Conservation (phyloP, 2,888 invertebrate genomes). For the Sinopyrophorus schimmeli region DNA sequence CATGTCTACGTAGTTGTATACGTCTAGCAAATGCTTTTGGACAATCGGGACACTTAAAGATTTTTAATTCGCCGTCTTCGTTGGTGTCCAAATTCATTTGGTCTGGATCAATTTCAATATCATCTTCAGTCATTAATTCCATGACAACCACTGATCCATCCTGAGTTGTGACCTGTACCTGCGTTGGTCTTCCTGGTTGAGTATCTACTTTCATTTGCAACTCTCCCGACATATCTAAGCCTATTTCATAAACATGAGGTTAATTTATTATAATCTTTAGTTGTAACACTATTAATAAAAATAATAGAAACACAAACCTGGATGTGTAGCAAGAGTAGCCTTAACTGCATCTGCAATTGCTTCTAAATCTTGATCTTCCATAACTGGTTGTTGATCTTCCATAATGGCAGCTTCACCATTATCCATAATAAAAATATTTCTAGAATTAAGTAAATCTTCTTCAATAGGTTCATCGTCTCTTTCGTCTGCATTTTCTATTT, state of each 20-base stretch:
- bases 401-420: conserved; percentile 25
- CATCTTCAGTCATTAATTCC: conserved; percentile 54
- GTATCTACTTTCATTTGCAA: conserved; percentile 52
- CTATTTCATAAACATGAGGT: no score
- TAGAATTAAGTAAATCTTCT: conserved; percentile 1
- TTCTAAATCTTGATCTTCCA: conserved; percentile 51
- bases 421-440: conserved; percentile 35
- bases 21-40: conserved; percentile 66
- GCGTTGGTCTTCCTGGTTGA: conserved; percentile 49
- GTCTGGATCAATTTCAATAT: conserved; percentile 33
- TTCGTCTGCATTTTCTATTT: conserved; percentile 35
- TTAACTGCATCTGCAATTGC: conserved; percentile 55
- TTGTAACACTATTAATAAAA: not conserved
- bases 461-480: conserved; percentile 35
- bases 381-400: conserved; percentile 40
- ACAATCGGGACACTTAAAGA: conserved; percentile 66
- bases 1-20: conserved; percentile 64
- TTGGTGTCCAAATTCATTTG: conserved; percentile 40
- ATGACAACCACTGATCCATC: conserved; percentile 58
- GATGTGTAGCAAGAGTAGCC: conserved; percentile 51
- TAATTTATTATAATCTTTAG: no score
- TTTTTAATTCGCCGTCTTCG: conserved; percentile 53
- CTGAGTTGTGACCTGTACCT: conserved; percentile 55
- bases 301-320: conserved; percentile 38
- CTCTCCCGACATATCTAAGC: conserved; percentile 48